phyloP scores from a whole-genome alignment of 2,113 vertebrate species.

The Piliocolobus tephrosceles region DNA sequence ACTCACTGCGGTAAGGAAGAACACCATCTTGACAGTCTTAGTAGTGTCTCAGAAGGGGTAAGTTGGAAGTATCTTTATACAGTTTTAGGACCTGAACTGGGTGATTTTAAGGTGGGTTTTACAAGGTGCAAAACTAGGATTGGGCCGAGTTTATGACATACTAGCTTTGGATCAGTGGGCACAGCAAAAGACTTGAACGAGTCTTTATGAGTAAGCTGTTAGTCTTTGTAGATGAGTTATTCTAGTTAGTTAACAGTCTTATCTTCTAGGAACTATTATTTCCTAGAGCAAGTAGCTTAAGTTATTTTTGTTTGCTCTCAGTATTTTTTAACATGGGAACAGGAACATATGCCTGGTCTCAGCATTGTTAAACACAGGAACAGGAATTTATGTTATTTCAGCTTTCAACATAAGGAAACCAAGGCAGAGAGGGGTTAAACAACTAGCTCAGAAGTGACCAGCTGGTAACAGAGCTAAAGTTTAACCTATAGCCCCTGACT shows the following conservation, averaged over 20 bases:
- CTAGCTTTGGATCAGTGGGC: neutral
- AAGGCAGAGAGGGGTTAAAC: neutral
- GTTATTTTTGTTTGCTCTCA: constrained; percentile 31
- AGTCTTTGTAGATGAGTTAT: neutral
- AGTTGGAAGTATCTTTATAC: constrained; percentile 5
- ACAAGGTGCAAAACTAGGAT: neutral
- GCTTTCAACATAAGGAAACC: constrained; percentile 21
- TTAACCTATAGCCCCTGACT: constrained; percentile 4
- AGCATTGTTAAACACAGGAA: constrained; percentile 34
- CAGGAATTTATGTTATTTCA: constrained; percentile 15
- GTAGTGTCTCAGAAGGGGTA: neutral
- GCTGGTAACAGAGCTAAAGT: constrained; percentile 9
- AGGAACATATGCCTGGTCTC: constrained; percentile 6
- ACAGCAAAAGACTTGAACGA: neutral
- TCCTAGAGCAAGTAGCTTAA: constrained; percentile 10
- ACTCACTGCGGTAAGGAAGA: neutral
- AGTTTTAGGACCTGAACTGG: neutral
- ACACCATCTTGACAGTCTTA: neutral
- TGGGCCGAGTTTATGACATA: neutral
- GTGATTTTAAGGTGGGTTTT: constrained; percentile 22
- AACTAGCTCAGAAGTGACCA: neutral
- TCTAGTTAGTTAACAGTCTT: neutral
- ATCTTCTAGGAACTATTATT: constrained; percentile 46
- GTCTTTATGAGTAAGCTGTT: constrained; percentile 1
- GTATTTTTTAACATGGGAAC: constrained; percentile 7